Evolutionary conservation across 2,888 invertebrate species (phyloP), one percentile per base, ranked within the genome.

Genomic region (Odontothrips loti): DNA sequence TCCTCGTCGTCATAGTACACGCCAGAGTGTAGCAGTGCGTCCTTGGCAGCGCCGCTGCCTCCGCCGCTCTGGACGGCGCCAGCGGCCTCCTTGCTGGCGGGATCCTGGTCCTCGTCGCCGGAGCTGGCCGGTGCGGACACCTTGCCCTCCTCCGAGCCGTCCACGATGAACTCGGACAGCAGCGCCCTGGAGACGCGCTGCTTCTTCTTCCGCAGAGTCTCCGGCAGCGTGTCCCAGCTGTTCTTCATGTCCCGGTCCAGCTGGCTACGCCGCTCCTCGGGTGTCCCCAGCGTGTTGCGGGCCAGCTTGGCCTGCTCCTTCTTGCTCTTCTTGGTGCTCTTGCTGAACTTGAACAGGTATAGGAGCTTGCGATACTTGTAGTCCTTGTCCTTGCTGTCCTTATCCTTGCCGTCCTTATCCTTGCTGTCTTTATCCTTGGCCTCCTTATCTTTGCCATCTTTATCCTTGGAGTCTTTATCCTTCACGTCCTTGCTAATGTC

Each of bases 201-300:
- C 68, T 75, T 75, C 23, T 27, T 86, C 82, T 85, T 84, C 75
- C 86, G 84, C 51, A 87, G 82, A 27, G 86, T 83, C 27, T 85
- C 85, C 6, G 87, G 86, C 83, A 87, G 87, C 79, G 86, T 85
- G 12, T 86, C 86, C 80, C 87, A 87, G 34, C 86, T 84, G 82
- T 87, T 87, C 78, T 86, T 85, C 47, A 87, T 87, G 83, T 87
- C 87, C 47, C 86, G 85, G 82, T 87, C 87, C 87, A 86, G 86
- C 82, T 83, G 85, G 68, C 68, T 75, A 9, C 58, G n/a, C 79
- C 58, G 29, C 29, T 43, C 51, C 47, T 43, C 79, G 11, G 68
- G 68, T 27, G 68, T 75, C 23, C 68, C 68, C 68, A 75, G 68
- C 68, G 68, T 75, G 68, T 75, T 23, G 68, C 58, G 29, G 17